These are phyloP conservation scores for Parascotia fuliginaria DNA, from an alignment of 2,888 invertebrate species.

Conservation along the genomic window DNA sequence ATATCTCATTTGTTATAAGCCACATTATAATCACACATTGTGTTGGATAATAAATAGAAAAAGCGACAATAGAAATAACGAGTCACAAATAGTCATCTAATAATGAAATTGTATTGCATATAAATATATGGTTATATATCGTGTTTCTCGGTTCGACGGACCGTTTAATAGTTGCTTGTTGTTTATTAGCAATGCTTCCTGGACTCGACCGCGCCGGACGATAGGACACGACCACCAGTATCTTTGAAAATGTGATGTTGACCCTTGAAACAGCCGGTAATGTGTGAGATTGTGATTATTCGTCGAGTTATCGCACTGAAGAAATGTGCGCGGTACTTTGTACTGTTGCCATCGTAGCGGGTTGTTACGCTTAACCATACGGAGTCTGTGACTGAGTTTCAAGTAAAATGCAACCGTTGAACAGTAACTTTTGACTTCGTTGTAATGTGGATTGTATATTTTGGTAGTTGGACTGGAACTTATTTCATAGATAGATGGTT, in stretches of 20 bases:
- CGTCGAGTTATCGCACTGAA: no score
- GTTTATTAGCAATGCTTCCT: slow-evolving; percentile 74
- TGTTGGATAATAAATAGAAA: slow-evolving; percentile 82
- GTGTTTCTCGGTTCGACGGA: slow-evolving; percentile 75
- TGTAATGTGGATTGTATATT: no score
- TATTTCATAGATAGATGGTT: no score
- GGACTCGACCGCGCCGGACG: slow-evolving; percentile 31
- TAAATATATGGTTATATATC: slow-evolving; percentile 77
- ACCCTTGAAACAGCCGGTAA: neutral
- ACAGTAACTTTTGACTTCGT: neutral
- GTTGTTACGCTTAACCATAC: neutral
- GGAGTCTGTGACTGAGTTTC: neutral
- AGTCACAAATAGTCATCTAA: slow-evolving; percentile 81
- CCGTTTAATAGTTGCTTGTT: slow-evolving; percentile 72
- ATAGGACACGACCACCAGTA: slow-evolving; percentile 7
- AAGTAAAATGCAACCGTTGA: neutral
- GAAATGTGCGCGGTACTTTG: neutral
- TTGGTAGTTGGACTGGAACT: no score
- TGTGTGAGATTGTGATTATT: neutral
- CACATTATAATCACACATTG: slow-evolving; percentile 83
- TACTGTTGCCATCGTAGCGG: neutral
- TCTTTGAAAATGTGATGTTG: slow-evolving; percentile 19
- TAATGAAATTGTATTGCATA: slow-evolving; percentile 83
- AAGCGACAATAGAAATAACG: slow-evolving; percentile 83
- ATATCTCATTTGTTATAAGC: slow-evolving; percentile 76